Base-by-base conservation (phyloP, 2,797 vertebrate species). In the Manis javanica region DNA sequence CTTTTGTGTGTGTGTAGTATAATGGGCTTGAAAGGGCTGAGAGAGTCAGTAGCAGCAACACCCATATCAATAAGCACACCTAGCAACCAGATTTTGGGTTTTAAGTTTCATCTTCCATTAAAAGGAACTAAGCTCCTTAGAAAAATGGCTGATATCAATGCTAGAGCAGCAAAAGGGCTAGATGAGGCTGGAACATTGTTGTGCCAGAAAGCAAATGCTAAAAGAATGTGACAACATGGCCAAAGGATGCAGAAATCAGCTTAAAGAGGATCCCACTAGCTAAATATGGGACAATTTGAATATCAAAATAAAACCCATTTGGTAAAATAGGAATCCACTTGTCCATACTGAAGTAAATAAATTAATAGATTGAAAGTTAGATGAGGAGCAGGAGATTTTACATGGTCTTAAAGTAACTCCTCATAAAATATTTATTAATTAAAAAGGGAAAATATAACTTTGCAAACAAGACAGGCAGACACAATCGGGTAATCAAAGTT, bases 391-490 rank as follows among this genome's bases (percentile, higher is more conserved):
- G 59, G 5, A 84, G 75, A 69, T 85, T 85, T 46, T 90, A 89
- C 19, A 34, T 15, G 34, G 46, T 82, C 46, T 75, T 97, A 84
- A 75, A 85, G 46, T 79, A 69, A 53, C 53, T 84, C 66, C 53
- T 39, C 55, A 69, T 53, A 95, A 87, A 83, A 79, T 57, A 55
- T 12, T n/a, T 75, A 93, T 59, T 74, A 83, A 94, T 79, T 89
- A 37, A 63, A 87, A 84, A 71, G 29, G 23, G 34, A 29, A 37
- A 77, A 34, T 86, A 14, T 49, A 93, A 55, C 42, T 68, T 92
- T 46, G 86, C n/a, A 85, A 24, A 75, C 49, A 66, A 89, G 49
- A 64, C 68, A 39, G 72, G 16, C 42, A 74, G 84, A 64, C 21
- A 49, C 31, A 4, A 46, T 79, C 59, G 78, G 29, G 42, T 87